These are phyloP conservation scores for Beris chalybata DNA, from an alignment of 2,888 invertebrate genomes.

Conservation along the genomic window DNA sequence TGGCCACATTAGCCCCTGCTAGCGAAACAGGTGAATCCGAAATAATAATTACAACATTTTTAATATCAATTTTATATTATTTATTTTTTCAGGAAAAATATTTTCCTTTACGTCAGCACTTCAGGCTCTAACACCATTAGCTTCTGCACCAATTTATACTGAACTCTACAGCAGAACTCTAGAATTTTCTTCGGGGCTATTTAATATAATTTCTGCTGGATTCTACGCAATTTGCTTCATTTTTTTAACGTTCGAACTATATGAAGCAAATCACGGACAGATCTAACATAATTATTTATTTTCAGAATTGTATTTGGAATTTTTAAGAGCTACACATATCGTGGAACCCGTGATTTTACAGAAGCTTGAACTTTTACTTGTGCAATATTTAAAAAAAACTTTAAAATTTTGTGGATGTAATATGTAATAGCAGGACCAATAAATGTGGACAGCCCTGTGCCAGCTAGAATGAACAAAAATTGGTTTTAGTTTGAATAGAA, in stretches of 20 bases:
- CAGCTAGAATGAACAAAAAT: too few species aligned
- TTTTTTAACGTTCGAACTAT: slow-evolving; percentile 11
- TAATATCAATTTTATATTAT: neutral
- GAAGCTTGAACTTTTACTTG: neutral
- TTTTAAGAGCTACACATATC: slow-evolving; percentile 11
- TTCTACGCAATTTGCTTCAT: slow-evolving; percentile 48
- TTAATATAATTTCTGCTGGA: slow-evolving; percentile 62
- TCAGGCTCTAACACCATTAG: slow-evolving; percentile 66
- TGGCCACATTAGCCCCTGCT: slow-evolving; percentile 52
- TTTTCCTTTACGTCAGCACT: slow-evolving; percentile 69
- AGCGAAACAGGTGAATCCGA: slow-evolving; percentile 54
- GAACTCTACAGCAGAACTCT: slow-evolving; percentile 61
- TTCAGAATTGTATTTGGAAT: slow-evolving; percentile 14
- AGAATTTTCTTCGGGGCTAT: slow-evolving; percentile 60
- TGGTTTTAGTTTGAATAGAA: too few species aligned
- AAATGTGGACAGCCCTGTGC: too few species aligned
- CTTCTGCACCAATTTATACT: slow-evolving; percentile 66
- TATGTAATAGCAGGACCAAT: too few species aligned
- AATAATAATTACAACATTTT: neutral
- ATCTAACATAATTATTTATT: slow-evolving; percentile 1
- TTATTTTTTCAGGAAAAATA: slow-evolving; percentile 59
- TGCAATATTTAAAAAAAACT: too few species aligned
- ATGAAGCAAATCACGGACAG: neutral
- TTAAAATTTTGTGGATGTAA: too few species aligned
- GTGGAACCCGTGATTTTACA: slow-evolving; percentile 14